These are phyloP conservation scores for Schizopygopsis malacanthus DNA, from an alignment of 2,797 vertebrate genomes.

Conservation along the genomic window DNA sequence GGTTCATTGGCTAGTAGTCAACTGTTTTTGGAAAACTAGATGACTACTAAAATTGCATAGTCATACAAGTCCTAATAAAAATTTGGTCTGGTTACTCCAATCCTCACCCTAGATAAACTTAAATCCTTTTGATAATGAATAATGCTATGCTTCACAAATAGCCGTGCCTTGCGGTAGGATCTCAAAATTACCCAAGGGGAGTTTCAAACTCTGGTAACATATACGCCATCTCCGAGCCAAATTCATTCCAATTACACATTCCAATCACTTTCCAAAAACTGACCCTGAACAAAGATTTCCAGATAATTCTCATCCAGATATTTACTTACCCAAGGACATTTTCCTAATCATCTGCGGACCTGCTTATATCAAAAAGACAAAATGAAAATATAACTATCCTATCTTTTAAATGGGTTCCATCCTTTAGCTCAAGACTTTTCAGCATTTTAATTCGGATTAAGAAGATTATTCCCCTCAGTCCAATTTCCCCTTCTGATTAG, in stretches of 20 bases:
- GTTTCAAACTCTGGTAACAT: neutral
- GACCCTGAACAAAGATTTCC: constrained; percentile 24
- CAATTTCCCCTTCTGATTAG: constrained; percentile 25
- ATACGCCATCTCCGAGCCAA: neutral
- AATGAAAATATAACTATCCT: constrained; percentile 24
- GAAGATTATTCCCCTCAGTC: constrained; percentile 45
- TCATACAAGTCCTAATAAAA: neutral
- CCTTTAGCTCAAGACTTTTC: constrained; percentile 25
- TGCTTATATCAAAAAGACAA: constrained; percentile 27
- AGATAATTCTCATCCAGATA: constrained; percentile 28
- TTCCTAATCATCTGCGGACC: constrained; percentile 2
- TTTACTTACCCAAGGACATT: constrained; percentile 28
- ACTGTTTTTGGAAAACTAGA: neutral
- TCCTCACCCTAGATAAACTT: neutral
- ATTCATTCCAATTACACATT: constrained; percentile 3
- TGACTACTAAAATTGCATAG: too few relatives aligned
- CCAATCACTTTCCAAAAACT: constrained; percentile 20
- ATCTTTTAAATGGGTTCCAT: constrained; percentile 39
- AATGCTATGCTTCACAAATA: neutral
- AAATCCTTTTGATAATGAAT: neutral
- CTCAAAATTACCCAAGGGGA: neutral
- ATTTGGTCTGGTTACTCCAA: neutral
- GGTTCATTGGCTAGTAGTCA: neutral
- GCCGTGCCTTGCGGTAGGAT: neutral
- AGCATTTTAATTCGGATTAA: constrained; percentile 50